Evolutionary conservation across 2,888 invertebrate species (phyloP).

Genomic region (Lypha dubia): DNA sequence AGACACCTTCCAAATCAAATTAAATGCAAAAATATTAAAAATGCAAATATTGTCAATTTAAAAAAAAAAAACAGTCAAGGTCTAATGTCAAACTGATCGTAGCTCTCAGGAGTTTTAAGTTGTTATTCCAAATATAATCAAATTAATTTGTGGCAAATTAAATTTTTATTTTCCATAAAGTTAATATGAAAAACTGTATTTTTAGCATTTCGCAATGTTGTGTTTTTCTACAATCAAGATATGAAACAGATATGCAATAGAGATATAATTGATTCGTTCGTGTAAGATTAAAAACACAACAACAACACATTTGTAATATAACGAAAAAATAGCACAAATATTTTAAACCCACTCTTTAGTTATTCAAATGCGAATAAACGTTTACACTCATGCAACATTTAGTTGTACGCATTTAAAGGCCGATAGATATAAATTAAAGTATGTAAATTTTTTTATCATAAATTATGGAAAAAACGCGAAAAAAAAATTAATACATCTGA

Average conservation of each 20-base stretch:
- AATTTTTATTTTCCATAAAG: background rate
- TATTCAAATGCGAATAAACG: conserved; percentile 11
- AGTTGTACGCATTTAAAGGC: conserved; percentile 39
- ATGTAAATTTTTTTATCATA: conserved; percentile 31
- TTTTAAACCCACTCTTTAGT: conserved; percentile 54
- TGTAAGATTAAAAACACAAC: conserved; percentile 11
- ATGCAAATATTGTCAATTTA: background rate
- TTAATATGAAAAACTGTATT: conserved; percentile 48
- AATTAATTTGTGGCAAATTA: background rate
- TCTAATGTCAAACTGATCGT: background rate
- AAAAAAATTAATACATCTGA: conserved; percentile 14
- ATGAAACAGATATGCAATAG: conserved; percentile 63
- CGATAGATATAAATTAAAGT: conserved; percentile 43
- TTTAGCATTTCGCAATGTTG: conserved; percentile 67
- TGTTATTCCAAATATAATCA: background rate
- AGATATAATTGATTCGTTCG: conserved; percentile 3
- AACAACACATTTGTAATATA: conserved; percentile 33
- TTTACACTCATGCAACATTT: background rate
- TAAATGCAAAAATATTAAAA: background rate
- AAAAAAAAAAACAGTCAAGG: background rate
- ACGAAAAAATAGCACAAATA: conserved; percentile 61
- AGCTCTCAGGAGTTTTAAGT: background rate
- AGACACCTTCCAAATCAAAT: background rate
- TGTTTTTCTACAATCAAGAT: conserved; percentile 33
- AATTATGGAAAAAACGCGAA: conserved; percentile 35